Base-by-base conservation (phyloP, 2,888 invertebrate genomes). In the Galeruca laticollis region DNA sequence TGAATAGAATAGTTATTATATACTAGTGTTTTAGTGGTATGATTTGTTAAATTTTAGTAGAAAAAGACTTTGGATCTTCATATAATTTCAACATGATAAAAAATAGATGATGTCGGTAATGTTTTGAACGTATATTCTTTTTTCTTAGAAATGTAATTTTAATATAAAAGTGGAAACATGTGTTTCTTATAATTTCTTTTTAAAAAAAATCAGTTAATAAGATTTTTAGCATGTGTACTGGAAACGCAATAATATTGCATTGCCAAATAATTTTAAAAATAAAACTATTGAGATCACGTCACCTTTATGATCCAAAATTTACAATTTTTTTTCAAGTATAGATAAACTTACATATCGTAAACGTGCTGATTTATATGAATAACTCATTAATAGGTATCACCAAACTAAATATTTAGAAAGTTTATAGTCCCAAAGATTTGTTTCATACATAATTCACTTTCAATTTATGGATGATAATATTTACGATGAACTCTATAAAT, bases 231-330 rank as follows among this genome's bases (percentile, higher is more conserved):
- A 47, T n/a, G 47, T 47, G 47, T 18, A 47, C 47, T 15, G 9
- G 15, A 47, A 47, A 47, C 15, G 47, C 18, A 47, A 47, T 47
- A 18, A 18, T 18, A n/a, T 43, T 43, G n/a, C 13, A 9, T 40
- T 47, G 47, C 47, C 47, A 47, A 18, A 47, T 18, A 47, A 47
- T 18, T 47, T 10, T 47, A 47, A 47, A 47, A 47, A 18, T 47
- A 47, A 47, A 47, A 10, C 9, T 2, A 37, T 37, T 37, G 13
- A 37, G 2, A 37, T 37, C 18, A 9, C 47, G 8, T 47, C 8
- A 18, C 18, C n/a, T 47, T 47, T 47, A 47, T 9, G 47, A 47
- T 18, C 18, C 9, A 6, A 47, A 47, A 47, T 47, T 18, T 15
- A 18, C 33, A 33, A 33, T n/a, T 47, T 6, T 47, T 47, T 18